A percentile compares a stretch with the other conserved stretches of the same genome.
These are phyloP conservation scores for Psilopogon haemacephalus DNA, from an alignment of 2,113 vertebrate species.

Conservation along the genomic window DNA sequence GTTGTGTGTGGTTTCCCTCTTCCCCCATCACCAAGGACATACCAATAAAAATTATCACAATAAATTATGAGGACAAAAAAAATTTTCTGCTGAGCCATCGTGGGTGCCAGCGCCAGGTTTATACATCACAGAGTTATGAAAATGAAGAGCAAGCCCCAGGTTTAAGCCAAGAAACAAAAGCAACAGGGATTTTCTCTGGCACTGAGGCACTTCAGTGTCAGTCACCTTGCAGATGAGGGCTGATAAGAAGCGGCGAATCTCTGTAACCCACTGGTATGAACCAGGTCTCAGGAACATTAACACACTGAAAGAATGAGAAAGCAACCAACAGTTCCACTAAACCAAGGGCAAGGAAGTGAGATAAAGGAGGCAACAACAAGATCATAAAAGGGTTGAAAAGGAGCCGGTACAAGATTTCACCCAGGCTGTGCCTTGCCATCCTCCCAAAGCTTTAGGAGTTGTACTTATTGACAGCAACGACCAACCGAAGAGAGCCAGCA, in stretches of 20 bases:
- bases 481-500: neutral
- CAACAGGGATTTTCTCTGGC: neutral
- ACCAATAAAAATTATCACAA: neutral
- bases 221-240: neutral
- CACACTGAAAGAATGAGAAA: neutral
- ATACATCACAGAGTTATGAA: neutral
- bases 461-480: accelerated
- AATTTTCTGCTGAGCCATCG: neutral
- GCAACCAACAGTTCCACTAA: neutral
- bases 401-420: neutral
- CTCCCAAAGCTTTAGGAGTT: neutral
- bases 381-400: neutral
- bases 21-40: neutral
- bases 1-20: too few relatives aligned
- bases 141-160: neutral
- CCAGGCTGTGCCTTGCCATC: neutral
- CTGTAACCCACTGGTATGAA: neutral
- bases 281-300: neutral
- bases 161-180: neutral
- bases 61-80: neutral
- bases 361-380: neutral
- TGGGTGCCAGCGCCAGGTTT: neutral
- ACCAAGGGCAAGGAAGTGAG: neutral
- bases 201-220: neutral
- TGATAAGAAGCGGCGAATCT: constrained; percentile 30